Conservation (phyloP, 2,888 invertebrate species). For the Tanypteryx hageni region DNA sequence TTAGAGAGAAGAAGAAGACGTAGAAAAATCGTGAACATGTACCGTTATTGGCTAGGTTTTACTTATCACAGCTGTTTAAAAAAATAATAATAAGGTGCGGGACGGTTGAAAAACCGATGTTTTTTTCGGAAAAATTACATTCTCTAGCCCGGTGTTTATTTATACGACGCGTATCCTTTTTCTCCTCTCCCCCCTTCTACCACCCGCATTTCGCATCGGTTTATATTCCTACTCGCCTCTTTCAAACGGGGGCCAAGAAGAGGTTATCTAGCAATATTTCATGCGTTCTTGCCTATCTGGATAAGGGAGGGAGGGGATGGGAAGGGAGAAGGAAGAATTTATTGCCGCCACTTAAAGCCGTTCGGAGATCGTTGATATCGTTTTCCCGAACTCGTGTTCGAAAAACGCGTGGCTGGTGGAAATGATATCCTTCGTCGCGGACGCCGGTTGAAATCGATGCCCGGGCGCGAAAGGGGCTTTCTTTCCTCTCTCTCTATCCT, state of each 20-base stretch:
- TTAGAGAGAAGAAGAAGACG: too few species aligned
- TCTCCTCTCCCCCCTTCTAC: not conserved
- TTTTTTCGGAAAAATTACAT: not conserved
- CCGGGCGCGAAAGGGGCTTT: not conserved
- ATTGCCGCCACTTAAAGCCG: constrained; percentile 14
- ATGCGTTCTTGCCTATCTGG: constrained; percentile 20
- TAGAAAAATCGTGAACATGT: too few species aligned
- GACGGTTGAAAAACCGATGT: too few species aligned
- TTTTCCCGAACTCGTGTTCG: not conserved
- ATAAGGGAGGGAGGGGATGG: not conserved
- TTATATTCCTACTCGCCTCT: not conserved
- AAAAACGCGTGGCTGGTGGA: not conserved
- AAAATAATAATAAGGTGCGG: too few species aligned
- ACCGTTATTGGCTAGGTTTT: too few species aligned
- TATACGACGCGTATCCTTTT: not conserved
- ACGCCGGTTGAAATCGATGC: constrained; percentile 21
- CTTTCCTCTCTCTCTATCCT: not conserved
- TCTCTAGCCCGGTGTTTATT: not conserved
- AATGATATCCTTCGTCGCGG: not conserved
- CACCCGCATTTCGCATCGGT: not conserved
- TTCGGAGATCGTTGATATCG: constrained; percentile 12
- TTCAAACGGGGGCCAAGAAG: not conserved
- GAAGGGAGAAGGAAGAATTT: constrained; percentile 4
- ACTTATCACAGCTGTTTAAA: too few species aligned
- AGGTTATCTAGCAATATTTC: constrained; percentile 29